Evolutionary conservation across 2,888 invertebrate genomes (phyloP).

Genomic region (Eupithecia vulgata): DNA sequence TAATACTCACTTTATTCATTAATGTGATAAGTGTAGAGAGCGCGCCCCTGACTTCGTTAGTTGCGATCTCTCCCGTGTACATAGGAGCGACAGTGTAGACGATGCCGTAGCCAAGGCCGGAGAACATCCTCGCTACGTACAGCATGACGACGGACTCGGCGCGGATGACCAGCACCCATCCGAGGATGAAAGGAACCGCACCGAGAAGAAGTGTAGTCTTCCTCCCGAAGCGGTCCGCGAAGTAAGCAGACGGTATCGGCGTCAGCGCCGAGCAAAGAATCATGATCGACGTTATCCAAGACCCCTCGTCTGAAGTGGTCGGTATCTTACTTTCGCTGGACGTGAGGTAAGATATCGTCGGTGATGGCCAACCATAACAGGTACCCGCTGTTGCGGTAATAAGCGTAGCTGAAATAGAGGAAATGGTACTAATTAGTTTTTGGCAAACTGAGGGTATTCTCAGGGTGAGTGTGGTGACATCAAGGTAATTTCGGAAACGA

Average conservation of each 20-base stretch:
- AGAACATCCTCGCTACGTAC: slow-evolving; percentile 85
- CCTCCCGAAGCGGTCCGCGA: slow-evolving; percentile 87
- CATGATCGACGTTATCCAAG: slow-evolving; percentile 87
- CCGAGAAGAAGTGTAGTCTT: slow-evolving; percentile 86
- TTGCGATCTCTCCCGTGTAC: slow-evolving; percentile 86
- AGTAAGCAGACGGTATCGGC: slow-evolving; percentile 84
- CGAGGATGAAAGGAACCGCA: slow-evolving; percentile 84
- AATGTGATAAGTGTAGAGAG: slow-evolving; percentile 86
- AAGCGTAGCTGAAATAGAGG: slow-evolving; percentile 77
- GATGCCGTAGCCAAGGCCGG: slow-evolving; percentile 86
- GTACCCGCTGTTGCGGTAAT: slow-evolving; percentile 82
- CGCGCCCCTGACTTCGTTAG: slow-evolving; percentile 84
- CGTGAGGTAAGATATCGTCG: slow-evolving; percentile 81
- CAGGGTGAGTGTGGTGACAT: slow-evolving; percentile 21
- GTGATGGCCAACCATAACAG: slow-evolving; percentile 86
- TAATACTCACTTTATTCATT: slow-evolving; percentile 78
- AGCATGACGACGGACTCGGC: slow-evolving; percentile 83
- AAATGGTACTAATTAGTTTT: slow-evolving; percentile 39
- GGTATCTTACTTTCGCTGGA: slow-evolving; percentile 76
- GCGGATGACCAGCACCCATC: slow-evolving; percentile 86
- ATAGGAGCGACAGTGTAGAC: slow-evolving; percentile 85
- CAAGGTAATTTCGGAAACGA: slow-evolving; percentile 21
- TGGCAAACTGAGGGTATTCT: slow-evolving; percentile 18
- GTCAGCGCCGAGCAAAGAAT: slow-evolving; percentile 86
- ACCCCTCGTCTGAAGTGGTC: slow-evolving; percentile 79